Evolutionary conservation across 53 echinoderm and acorn worm genomes (phyloP).

Genomic region (Paelopatides confundens): DNA sequence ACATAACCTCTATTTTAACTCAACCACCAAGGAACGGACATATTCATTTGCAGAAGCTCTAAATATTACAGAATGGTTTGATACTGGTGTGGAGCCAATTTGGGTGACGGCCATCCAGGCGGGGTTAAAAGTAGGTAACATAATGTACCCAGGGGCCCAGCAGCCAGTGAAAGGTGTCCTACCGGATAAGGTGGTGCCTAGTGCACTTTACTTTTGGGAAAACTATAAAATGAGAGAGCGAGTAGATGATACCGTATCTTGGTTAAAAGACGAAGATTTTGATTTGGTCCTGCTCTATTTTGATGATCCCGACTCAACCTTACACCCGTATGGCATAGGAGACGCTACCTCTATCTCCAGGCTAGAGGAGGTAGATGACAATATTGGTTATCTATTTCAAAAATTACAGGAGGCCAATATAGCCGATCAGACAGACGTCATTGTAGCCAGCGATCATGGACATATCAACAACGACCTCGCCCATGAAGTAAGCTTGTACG

Average conservation of each 20-base stretch:
- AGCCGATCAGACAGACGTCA: conserved; percentile 66
- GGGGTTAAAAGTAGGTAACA: conserved; percentile 84
- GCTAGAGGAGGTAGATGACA: conserved; percentile 71
- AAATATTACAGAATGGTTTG: conserved; percentile 76
- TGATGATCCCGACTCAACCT: conserved; percentile 72
- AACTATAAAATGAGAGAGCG: conserved; percentile 54
- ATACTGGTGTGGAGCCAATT: conserved; percentile 73
- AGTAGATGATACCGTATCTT: conserved; percentile 71
- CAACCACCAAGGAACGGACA: conserved; percentile 61
- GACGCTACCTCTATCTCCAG: conserved; percentile 18
- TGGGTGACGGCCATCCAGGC: conserved; percentile 86
- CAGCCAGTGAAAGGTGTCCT: conserved; percentile 78
- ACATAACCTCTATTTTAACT: conserved; percentile 78
- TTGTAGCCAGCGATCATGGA: conserved; percentile 88
- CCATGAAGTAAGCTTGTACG: conserved; percentile 68
- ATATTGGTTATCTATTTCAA: conserved; percentile 74
- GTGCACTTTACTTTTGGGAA: not conserved
- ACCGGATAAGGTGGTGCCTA: conserved; percentile 48
- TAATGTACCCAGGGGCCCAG: conserved; percentile 91
- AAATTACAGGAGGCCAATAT: conserved; percentile 63
- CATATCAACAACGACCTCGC: conserved; percentile 50
- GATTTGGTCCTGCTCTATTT: conserved; percentile 82
- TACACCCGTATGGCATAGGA: conserved; percentile 74
- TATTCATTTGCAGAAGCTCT: conserved; percentile 56
- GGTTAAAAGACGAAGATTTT: conserved; percentile 80